These are phyloP conservation scores for Ommatoiulus sabulosus DNA, from an alignment of 2,888 invertebrate species.

Conservation along the genomic window DNA sequence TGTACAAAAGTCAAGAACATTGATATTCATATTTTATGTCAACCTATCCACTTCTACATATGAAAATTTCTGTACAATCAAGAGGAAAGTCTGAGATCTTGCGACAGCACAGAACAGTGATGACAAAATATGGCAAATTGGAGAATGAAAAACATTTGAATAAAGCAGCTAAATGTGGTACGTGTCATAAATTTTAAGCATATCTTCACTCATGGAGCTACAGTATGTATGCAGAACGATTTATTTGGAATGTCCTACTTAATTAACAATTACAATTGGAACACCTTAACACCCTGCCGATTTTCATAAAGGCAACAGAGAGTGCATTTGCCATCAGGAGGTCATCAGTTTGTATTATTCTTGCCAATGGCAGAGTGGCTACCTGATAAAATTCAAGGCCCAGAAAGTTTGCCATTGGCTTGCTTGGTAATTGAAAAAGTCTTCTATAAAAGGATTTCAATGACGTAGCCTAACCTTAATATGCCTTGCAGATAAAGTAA, in stretches of 20 bases:
- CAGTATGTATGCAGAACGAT: not conserved
- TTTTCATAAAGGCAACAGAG: not conserved
- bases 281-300: not conserved
- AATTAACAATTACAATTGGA: not conserved
- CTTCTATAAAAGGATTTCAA: not conserved
- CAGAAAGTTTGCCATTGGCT: not conserved
- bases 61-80: too few species aligned
- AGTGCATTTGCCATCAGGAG: not conserved
- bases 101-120: not conserved
- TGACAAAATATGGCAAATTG: not conserved
- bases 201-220: not conserved
- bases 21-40: too few species aligned
- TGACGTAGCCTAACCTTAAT: conserved; percentile 21
- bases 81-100: too few species aligned
- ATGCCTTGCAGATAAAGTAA: not conserved
- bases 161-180: too few species aligned
- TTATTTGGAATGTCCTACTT: not conserved
- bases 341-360: not conserved
- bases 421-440: not conserved
- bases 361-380: not conserved
- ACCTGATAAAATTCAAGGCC: conserved; percentile 18
- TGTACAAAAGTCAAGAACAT: too few species aligned
- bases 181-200: too few species aligned
- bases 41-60: too few species aligned
- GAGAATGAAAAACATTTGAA: not conserved